A percentile compares a stretch with the other conserved stretches of the same genome.
Conservation (phyloP, 1,140 invertebrate genomes). For the Brachionus asplanchnoidis region DNA sequence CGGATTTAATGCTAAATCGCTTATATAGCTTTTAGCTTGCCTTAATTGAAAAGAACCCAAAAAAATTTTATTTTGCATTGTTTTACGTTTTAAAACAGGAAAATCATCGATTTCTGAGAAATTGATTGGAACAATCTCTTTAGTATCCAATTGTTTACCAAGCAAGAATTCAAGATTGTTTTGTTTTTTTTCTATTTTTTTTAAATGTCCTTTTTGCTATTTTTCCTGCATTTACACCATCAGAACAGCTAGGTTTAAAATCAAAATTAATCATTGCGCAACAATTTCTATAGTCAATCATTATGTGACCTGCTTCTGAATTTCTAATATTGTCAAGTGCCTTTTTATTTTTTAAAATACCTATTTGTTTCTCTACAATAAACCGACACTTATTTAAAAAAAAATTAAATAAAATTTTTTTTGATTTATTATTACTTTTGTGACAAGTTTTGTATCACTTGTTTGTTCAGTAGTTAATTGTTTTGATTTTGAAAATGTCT, state of each 20-base stretch:
- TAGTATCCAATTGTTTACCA: not conserved
- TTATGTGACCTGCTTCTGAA: not conserved
- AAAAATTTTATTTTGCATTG: not conserved
- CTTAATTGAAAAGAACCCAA: constrained; percentile 14
- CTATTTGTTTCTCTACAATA: not conserved
- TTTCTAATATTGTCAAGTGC: constrained; percentile 24
- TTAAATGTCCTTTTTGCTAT: not conserved
- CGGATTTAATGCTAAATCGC: not conserved
- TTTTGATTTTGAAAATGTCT: not conserved
- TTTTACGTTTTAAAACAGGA: not conserved
- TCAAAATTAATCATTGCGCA: not conserved
- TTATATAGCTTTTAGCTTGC: not conserved
- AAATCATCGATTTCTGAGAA: not conserved
- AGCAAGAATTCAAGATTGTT: constrained; percentile 9
- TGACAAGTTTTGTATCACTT: not conserved
- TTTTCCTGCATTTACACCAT: not conserved
- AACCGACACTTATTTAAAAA: not conserved
- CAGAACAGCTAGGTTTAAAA: not conserved
- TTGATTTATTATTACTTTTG: not conserved
- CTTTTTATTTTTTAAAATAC: not conserved
- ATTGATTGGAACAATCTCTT: not conserved
- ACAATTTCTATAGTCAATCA: not conserved
- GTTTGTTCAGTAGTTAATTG: not conserved
- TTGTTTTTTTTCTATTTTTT: not conserved
- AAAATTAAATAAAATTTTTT: not conserved